Base-by-base conservation (phyloP, 2,113 vertebrate genomes). In the Sorex fumeus region DNA sequence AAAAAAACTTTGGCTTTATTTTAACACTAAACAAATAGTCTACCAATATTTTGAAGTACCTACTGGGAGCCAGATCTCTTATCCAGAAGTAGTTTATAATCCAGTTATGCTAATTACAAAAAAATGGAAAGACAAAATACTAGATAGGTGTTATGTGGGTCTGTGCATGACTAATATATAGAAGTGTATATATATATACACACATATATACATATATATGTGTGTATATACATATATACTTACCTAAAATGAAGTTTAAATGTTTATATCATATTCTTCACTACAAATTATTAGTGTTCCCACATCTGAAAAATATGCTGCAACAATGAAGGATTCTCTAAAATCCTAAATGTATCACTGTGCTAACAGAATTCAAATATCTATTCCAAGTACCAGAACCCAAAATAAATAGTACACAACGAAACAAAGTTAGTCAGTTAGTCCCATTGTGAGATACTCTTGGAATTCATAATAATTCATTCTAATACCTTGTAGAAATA, bases 11-110 rank as follows among this genome's bases (percentile, higher is more conserved):
- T 19, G 75, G 82, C 8, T 88, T n/a, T n/a, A 78, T 2, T 4
- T 81, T 85, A 10, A 11, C 67, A 88, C 78, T 76, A 93, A 91
- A 74, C 4, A 30, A 88, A 4, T 16, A 83, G 40, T 34, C 11
- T 8, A 45, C 3, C 43, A 88, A 76, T 15, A 64, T 25, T 76
- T 77, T 72, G 66, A 16, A 80, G 13, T 1, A 81, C 3, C 11
- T 78, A 69, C 18, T 18, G 83, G 60, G 7, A 82, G 13, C 1
- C 27, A 67, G 9, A 0, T 77, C 27, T 83, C 16, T 85, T 80
- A 6, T 3, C 27, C 50, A 71, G 18, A 94, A 74, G 32, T 62
- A 78, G 53, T 69, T 69, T 81, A 78, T 0, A 62, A 25, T 62
- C 87, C 34, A 78, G 10, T 76, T 40, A 3, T 74, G 28, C 13